These are phyloP conservation scores for Pelobates cultripes DNA, from an alignment of 2,797 vertebrate genomes.

Conservation along the genomic window DNA sequence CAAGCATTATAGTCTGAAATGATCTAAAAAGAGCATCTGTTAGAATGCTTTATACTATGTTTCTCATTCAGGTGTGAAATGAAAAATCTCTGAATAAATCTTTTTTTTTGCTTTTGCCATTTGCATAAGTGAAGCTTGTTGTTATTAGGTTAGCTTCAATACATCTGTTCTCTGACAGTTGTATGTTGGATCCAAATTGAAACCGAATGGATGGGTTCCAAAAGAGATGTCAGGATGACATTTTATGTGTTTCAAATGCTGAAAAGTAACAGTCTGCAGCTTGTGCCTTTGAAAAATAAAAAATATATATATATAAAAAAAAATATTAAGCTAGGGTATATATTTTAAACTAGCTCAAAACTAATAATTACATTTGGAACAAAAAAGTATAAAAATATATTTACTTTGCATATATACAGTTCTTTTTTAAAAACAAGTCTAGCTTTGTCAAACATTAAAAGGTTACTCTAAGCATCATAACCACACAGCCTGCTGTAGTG, in stretches of 20 bases:
- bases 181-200: conserved; percentile 48
- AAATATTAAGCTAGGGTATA: background rate
- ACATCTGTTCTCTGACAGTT: conserved; percentile 53
- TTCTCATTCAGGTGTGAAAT: conserved; percentile 62
- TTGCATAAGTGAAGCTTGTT: conserved; percentile 52
- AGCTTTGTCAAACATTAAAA: no score
- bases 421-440: no score
- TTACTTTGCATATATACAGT: background rate
- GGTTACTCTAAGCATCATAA: no score
- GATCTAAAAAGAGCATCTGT: conserved; percentile 59
- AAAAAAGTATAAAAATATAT: background rate
- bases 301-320: background rate
- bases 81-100: conserved; percentile 54
- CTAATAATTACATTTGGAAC: background rate
- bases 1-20: conserved; percentile 55
- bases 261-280: conserved; percentile 28
- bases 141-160: conserved; percentile 51
- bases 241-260: conserved; percentile 31
- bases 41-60: conserved; percentile 56
- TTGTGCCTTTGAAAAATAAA: background rate
- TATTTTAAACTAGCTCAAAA: background rate
- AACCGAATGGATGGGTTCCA: conserved; percentile 40
- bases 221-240: conserved; percentile 45
- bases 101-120: conserved; percentile 47
- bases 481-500: no score